A percentile compares a stretch with the other conserved stretches of the same genome.
Conservation (phyloP, 2,888 invertebrate species). For the Ceratothoa steindachneri region DNA sequence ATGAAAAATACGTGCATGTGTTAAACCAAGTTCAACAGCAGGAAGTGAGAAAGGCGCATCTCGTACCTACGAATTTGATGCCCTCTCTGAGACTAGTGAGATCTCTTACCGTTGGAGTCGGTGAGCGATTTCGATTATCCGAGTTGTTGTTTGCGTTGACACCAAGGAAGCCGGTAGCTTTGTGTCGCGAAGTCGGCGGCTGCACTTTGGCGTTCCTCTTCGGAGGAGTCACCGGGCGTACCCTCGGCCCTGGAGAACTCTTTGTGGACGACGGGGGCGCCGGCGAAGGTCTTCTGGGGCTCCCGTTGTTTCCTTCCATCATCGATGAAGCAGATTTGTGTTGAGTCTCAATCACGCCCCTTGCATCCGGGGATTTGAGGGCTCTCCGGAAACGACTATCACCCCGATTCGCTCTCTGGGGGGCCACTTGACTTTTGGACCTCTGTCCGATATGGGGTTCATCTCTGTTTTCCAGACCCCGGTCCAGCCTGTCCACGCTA, state of each 20-base stretch:
- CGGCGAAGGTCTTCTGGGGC: constrained; percentile 29
- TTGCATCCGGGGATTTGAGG: constrained; percentile 9
- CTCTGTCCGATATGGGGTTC: constrained; percentile 1
- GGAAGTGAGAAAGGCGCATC: too few species aligned
- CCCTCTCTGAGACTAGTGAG: too few species aligned
- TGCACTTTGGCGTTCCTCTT: background rate
- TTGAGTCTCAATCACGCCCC: background rate
- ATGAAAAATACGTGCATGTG: too few species aligned
- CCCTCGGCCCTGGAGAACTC: background rate
- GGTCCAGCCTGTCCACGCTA: background rate
- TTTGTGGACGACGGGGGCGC: constrained; percentile 21
- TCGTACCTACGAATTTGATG: too few species aligned
- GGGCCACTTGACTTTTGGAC: constrained; percentile 36
- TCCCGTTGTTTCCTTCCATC: constrained; percentile 36
- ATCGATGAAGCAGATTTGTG: constrained; percentile 44
- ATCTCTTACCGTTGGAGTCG: constrained; percentile 13
- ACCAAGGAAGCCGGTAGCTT: background rate
- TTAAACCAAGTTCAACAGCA: too few species aligned
- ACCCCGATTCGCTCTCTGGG: constrained; percentile 21
- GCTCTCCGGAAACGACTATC: background rate
- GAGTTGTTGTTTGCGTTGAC: background rate
- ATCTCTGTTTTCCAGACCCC: background rate
- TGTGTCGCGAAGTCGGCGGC: background rate
- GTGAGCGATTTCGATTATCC: background rate
- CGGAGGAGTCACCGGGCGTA: background rate